Conservation (phyloP, 1,140 invertebrate genomes). For the Heliothis subflexa region DNA sequence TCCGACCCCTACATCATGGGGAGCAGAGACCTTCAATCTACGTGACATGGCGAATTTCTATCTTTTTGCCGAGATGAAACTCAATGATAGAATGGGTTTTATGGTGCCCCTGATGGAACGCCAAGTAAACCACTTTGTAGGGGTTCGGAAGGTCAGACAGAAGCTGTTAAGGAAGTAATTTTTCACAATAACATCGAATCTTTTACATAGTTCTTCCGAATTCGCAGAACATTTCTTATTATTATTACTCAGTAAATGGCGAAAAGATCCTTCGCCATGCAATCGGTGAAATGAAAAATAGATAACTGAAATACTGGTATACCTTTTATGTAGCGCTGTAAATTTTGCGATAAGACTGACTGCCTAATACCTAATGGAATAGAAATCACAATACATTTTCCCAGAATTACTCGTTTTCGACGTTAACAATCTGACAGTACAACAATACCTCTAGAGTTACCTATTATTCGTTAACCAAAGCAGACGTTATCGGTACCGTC, state of each 20-base stretch:
- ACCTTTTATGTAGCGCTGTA: too few relatives aligned
- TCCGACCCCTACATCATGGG: neutral
- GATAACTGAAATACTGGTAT: too few relatives aligned
- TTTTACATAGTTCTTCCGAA: too few relatives aligned
- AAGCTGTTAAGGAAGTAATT: neutral
- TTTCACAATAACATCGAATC: neutral
- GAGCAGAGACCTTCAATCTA: neutral
- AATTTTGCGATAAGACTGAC: too few relatives aligned
- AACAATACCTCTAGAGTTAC: neutral
- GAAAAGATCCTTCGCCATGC: too few relatives aligned
- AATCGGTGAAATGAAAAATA: too few relatives aligned
- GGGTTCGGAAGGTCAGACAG: neutral
- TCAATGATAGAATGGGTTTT: neutral
- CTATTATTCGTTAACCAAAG: neutral
- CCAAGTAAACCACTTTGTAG: neutral
- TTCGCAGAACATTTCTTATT: too few relatives aligned
- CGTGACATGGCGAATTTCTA: conserved; percentile 7
- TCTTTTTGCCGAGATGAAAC: neutral
- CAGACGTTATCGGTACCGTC: conserved; percentile 8
- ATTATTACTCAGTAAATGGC: too few relatives aligned
- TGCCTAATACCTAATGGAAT: too few relatives aligned
- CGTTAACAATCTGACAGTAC: too few relatives aligned
- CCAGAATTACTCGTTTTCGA: too few relatives aligned
- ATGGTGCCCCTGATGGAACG: neutral
- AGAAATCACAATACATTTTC: too few relatives aligned